Percentiles rank a stretch among this genome's conserved stretches.
Evolutionary conservation across 2,797 vertebrate species (phyloP).

Genomic region (Halcyon chelicuti): DNA sequence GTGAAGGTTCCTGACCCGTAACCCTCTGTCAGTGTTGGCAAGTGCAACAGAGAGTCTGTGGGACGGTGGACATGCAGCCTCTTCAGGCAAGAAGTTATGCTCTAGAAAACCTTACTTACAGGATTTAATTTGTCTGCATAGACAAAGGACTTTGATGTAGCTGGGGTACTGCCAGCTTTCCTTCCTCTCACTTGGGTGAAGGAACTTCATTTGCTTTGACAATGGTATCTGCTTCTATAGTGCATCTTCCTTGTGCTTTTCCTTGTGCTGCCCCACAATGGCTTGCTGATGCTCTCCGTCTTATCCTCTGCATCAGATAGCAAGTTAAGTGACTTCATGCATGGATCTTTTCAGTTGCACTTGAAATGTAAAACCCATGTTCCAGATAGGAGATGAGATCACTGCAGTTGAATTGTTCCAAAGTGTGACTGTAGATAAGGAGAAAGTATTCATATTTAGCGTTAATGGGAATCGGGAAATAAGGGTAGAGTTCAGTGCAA

Average conservation of each 20-base stretch:
- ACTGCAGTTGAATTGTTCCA: not conserved
- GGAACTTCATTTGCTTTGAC: not conserved
- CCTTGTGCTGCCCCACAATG: not conserved
- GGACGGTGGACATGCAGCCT: not conserved
- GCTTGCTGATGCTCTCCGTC: not conserved
- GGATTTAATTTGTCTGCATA: not conserved
- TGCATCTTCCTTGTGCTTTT: not conserved
- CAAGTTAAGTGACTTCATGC: not conserved
- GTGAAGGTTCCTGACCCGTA: slow-evolving; percentile 1
- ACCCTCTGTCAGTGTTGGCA: not conserved
- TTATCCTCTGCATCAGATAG: not conserved
- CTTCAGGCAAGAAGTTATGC: not conserved
- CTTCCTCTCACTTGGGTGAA: not conserved
- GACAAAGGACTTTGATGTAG: not conserved
- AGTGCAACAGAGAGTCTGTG: not conserved
- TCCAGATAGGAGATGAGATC: not conserved
- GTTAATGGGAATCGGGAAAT: not conserved
- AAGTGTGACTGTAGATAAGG: not conserved
- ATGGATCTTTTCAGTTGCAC: not conserved
- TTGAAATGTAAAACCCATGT: rapidly evolving
- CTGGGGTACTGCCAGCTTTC: not conserved
- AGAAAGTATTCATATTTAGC: not conserved
- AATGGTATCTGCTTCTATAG: not conserved
- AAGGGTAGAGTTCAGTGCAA: not conserved
- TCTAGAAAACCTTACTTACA: not conserved